A percentile compares a stretch with the other conserved stretches of the same genome.
phyloP scores from a whole-genome alignment of 2,888 invertebrate species.

The Sminthurinus aureus region DNA sequence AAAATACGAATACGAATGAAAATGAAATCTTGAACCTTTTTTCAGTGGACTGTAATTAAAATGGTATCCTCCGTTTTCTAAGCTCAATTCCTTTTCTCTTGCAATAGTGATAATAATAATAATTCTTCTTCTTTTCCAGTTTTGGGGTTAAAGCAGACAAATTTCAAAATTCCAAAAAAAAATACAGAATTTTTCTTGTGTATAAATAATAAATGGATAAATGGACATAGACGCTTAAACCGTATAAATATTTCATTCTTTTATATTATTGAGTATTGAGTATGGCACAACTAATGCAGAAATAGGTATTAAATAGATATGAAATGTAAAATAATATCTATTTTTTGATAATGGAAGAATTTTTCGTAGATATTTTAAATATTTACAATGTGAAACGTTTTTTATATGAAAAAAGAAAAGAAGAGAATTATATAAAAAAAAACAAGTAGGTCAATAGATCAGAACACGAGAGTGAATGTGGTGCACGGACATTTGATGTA shows the following conservation, averaged over 20 bases:
- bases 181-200: background rate
- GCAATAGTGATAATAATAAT: background rate
- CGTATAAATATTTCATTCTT: background rate
- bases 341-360: background rate
- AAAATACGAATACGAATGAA: background rate
- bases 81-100: too few species aligned
- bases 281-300: slow-evolving; percentile 24
- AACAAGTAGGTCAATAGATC: background rate
- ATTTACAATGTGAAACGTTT: background rate
- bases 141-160: background rate
- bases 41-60: background rate
- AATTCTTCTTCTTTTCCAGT: background rate
- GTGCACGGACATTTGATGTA: slow-evolving; percentile 22
- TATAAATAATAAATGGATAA: background rate
- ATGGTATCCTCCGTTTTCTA: background rate
- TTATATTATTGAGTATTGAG: too few species aligned
- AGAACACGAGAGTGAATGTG: slow-evolving; percentile 35
- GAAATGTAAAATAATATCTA: background rate
- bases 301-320: background rate
- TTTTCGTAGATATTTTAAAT: background rate
- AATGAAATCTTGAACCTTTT: background rate
- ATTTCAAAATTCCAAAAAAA: background rate
- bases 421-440: background rate
- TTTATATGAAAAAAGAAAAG: background rate
- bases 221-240: background rate